phyloP scores from a whole-genome alignment of 2,888 invertebrate genomes.

The Lycocerus yunnanus region DNA sequence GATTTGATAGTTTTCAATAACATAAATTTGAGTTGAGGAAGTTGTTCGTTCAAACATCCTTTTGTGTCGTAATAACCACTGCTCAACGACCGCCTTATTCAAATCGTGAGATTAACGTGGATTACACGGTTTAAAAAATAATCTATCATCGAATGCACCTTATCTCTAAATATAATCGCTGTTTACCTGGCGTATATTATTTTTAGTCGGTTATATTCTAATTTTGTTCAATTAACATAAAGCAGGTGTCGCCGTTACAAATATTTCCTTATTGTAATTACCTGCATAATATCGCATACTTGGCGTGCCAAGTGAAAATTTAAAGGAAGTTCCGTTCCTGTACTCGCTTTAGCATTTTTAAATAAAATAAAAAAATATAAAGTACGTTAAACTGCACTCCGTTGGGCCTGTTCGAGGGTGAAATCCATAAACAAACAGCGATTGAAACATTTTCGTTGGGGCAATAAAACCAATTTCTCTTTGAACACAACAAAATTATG shows the following conservation, averaged over 20 bases:
- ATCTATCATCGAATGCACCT: neutral
- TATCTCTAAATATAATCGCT: neutral
- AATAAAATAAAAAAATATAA: neutral
- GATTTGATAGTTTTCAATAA: too few relatives aligned
- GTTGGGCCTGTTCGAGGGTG: neutral
- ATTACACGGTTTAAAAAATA: neutral
- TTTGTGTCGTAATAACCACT: neutral
- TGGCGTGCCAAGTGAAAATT: neutral
- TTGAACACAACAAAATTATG: neutral
- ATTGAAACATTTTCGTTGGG: neutral
- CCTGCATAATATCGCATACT: neutral
- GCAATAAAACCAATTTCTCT: neutral
- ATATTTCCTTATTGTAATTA: neutral
- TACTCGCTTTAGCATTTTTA: neutral
- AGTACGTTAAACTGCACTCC: neutral
- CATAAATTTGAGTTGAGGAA: neutral
- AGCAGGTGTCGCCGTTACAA: neutral
- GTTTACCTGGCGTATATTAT: neutral
- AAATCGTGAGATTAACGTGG: neutral
- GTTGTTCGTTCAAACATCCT: neutral
- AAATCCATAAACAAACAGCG: too few relatives aligned
- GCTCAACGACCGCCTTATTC: neutral
- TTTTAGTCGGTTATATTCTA: neutral
- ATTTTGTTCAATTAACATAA: neutral
- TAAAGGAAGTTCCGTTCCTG: neutral